A percentile compares a stretch with the other conserved stretches of the same genome.
Evolutionary conservation across 2,888 invertebrate species (phyloP).

Genomic region (Pterostichus madidus): DNA sequence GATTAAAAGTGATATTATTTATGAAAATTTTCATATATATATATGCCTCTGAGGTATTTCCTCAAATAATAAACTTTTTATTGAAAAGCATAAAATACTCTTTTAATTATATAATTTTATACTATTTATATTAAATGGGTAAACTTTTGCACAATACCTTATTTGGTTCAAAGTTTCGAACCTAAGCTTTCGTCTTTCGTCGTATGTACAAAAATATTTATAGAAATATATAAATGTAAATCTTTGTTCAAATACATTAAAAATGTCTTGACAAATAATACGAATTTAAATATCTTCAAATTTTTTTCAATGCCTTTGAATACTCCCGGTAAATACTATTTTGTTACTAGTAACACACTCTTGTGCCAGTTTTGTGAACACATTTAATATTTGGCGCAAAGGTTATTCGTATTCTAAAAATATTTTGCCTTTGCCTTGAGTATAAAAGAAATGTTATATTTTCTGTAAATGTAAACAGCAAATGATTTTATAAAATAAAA

Average conservation of each 20-base stretch:
- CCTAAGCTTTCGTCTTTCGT: slow-evolving; percentile 39
- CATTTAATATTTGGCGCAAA: slow-evolving; percentile 38
- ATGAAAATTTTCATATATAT: slow-evolving; percentile 40
- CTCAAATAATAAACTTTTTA: slow-evolving; percentile 47
- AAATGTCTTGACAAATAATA: not conserved
- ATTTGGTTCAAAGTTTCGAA: slow-evolving; percentile 31
- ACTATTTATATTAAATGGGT: slow-evolving; percentile 55
- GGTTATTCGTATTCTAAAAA: slow-evolving; percentile 25
- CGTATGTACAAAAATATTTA: slow-evolving; percentile 29
- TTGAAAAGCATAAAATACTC: slow-evolving; percentile 18
- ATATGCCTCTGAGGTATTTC: not conserved
- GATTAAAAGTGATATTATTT: slow-evolving; percentile 38
- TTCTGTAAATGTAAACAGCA: slow-evolving; percentile 24
- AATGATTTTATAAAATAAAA: slow-evolving; percentile 42
- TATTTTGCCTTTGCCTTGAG: slow-evolving; percentile 29
- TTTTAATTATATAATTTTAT: slow-evolving; percentile 30
- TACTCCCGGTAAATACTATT: too few relatives aligned
- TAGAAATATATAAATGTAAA: slow-evolving; percentile 32
- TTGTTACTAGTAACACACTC: slow-evolving; percentile 2
- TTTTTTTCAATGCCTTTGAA: too few relatives aligned
- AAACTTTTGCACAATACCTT: slow-evolving; percentile 42
- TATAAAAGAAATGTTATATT: slow-evolving; percentile 25
- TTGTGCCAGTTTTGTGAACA: slow-evolving; percentile 10
- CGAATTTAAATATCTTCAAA: too few relatives aligned
- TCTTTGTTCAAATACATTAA: slow-evolving; percentile 30